These are phyloP conservation scores for Hemibagrus wyckioides DNA, from an alignment of 2,113 vertebrate genomes.

Conservation along the genomic window DNA sequence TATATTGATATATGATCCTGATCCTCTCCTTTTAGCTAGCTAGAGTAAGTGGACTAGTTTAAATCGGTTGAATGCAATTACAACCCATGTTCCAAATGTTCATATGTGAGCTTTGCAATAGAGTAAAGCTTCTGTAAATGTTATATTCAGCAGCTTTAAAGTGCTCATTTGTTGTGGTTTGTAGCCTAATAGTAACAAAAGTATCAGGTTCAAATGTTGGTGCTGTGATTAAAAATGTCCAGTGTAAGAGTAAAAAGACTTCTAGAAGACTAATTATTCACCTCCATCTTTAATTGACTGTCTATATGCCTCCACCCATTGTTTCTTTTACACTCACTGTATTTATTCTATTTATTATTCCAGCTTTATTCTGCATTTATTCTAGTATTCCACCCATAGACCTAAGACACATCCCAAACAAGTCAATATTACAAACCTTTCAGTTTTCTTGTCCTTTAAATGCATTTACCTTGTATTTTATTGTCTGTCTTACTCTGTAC, in stretches of 20 bases:
- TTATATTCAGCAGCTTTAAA: not conserved
- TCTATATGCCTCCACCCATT: not conserved
- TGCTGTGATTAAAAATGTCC: not conserved
- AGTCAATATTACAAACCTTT: not conserved
- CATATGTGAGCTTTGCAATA: not conserved
- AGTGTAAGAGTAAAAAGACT: not conserved
- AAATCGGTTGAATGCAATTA: not conserved
- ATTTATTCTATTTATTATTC: not conserved
- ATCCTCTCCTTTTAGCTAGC: not conserved
- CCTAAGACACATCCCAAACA: not conserved
- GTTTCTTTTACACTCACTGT: not conserved
- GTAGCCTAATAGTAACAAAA: not conserved
- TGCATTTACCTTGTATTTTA: not conserved
- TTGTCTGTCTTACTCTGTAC: not conserved
- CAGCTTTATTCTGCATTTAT: not conserved
- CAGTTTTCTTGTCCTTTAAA: not conserved
- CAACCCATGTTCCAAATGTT: not conserved
- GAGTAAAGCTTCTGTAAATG: not conserved
- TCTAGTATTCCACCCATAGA: not conserved
- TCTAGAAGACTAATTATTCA: not conserved
- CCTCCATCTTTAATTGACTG: not conserved
- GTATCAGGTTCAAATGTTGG: not conserved
- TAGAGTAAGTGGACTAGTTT: not conserved
- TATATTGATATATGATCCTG: not conserved
- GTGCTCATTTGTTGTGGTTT: not conserved